phyloP scores from a whole-genome alignment of 2,113 vertebrate species.

The Grammomys dolichurus region DNA sequence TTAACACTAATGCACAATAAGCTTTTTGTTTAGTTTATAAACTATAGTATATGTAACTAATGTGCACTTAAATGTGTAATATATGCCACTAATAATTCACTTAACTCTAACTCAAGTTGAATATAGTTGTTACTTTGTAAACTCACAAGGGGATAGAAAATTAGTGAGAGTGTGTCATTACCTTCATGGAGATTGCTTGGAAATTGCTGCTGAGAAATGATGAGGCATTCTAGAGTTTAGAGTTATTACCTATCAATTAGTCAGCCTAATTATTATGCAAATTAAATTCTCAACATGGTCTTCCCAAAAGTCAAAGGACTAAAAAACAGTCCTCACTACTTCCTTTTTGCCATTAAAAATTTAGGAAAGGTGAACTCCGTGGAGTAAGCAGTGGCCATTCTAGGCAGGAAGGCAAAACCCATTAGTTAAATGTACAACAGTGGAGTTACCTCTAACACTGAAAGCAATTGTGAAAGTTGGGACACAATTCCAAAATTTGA shows the following conservation, averaged over 20 bases:
- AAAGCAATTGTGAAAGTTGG: conserved; percentile 10
- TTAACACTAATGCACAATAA: not conserved
- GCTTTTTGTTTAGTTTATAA: not conserved
- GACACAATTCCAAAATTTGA: not conserved
- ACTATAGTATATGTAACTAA: not conserved
- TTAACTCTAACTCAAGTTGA: not conserved
- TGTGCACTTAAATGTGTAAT: not conserved
- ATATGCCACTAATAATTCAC: not conserved
- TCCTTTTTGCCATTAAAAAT: not conserved
- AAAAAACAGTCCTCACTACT: not conserved
- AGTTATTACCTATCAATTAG: not conserved
- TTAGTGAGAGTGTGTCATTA: not conserved
- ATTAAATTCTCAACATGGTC: not conserved
- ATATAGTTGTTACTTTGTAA: not conserved
- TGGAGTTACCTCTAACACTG: not conserved
- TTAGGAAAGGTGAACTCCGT: not conserved
- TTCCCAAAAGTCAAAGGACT: not conserved
- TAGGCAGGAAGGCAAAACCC: not conserved
- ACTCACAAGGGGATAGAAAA: not conserved
- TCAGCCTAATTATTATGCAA: not conserved
- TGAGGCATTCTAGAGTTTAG: not conserved
- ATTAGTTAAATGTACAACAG: not conserved
- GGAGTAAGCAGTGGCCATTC: not conserved
- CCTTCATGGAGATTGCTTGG: not conserved
- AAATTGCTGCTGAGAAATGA: not conserved